Base-by-base conservation (phyloP, 1,140 invertebrate genomes). In the Whitmania pigra region DNA sequence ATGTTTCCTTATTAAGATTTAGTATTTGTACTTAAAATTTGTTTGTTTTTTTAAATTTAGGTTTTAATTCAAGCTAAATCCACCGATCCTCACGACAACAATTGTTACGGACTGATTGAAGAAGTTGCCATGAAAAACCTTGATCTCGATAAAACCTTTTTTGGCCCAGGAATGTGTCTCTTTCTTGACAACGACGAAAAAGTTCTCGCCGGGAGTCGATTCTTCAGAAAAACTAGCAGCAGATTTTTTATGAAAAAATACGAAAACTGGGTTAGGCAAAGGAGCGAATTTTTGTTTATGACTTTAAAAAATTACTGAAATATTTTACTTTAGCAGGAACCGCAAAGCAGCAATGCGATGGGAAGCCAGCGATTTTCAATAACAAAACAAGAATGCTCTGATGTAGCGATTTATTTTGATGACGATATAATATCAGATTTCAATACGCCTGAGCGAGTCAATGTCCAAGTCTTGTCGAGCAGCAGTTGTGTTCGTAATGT, bases 241-340 rank as follows among this genome's bases (percentile, higher is more conserved):
- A 22, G 57, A 63, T 63, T 63, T 63, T 31, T 63, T 13, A 63
- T 63, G 57, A 63, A 63, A 31, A 63, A 31, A 63, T 63, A 63
- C 18, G 57, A 63, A 63, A 63, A 63, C 29, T 31, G 22, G 57
- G 57, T 63, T n/a, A 22, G 57, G 0, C 22, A n/a, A 1, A 7
- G 9, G 43, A 49, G 13, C 2, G 15, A 49, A 49, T 49, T 49
- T 17, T 49, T 17, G 15, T 49, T 17, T 49, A 7, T 11, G 43
- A 49, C 2, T 15, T 17, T 7, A 49, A 49, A 17, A 49, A 15
- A 15, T 11, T 49, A 11, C 15, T 49, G 2, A 15, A 15, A 3
- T 5, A 15, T 49, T 49, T 49, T 49, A 15, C 15, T 3, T 49
- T 49, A 17, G 43, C 43, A 49, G 43, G 43, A 49, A 49, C 43